A percentile compares a stretch with the other conserved stretches of the same genome.
Evolutionary conservation across 2,888 invertebrate species (phyloP).

Genomic region (Caenorhabditis sulstoni): DNA sequence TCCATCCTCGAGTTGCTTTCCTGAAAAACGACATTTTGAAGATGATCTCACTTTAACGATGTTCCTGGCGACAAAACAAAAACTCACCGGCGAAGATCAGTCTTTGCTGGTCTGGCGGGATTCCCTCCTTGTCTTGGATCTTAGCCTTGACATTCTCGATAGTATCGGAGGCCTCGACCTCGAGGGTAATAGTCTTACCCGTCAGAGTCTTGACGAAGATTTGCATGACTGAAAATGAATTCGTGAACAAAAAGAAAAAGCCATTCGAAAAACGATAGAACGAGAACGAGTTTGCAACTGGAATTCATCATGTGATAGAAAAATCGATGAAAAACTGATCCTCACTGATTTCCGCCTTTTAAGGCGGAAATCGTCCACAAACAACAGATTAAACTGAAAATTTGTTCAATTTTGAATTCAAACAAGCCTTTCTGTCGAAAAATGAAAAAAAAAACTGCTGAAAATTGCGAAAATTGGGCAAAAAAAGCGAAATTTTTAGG

Average conservation of each 20-base stretch:
- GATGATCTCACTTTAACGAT: not conserved
- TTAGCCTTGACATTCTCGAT: conserved; percentile 75
- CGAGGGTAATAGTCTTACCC: conserved; percentile 88
- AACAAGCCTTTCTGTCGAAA: not conserved
- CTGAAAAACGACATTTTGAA: conserved; percentile 37
- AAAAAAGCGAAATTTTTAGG: conserved; percentile 42
- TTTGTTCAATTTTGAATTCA: not conserved
- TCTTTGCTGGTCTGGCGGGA: conserved; percentile 74
- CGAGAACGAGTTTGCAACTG: not conserved
- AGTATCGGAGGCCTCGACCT: conserved; percentile 73
- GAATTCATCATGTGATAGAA: not conserved
- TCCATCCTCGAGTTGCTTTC: conserved; percentile 82
- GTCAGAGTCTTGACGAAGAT: conserved; percentile 93
- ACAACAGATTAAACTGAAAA: conserved; percentile 3
- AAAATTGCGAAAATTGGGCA: conserved; percentile 6
- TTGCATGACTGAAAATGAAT: conserved; percentile 86
- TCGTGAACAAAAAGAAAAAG: not conserved
- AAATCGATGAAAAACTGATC: conserved; percentile 2
- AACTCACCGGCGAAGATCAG: conserved; percentile 72
- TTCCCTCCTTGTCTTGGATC: conserved; percentile 75
- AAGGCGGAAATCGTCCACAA: not conserved
- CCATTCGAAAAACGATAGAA: not conserved
- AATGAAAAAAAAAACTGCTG: conserved; percentile 25
- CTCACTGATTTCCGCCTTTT: not conserved
- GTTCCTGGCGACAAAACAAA: not conserved